Conservation (phyloP, 2,113 vertebrate genomes). For the Hippocampus guttulatus region DNA sequence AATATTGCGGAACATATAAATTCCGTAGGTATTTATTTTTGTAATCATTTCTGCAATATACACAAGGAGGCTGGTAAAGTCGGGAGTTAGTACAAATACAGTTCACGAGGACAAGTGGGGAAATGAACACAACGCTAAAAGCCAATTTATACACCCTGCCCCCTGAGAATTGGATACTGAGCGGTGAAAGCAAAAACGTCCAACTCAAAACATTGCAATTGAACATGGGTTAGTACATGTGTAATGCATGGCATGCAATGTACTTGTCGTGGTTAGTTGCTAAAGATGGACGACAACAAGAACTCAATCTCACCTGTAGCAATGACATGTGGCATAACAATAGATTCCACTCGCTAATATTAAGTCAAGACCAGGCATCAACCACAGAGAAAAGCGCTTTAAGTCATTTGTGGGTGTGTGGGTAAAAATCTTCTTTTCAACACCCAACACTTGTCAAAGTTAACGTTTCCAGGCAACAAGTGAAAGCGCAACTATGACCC, state of each 20-base stretch:
- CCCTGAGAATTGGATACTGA: slow-evolving; percentile 52
- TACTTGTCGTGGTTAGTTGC: slow-evolving; percentile 21
- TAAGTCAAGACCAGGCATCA: background rate
- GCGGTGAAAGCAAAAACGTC: slow-evolving; percentile 35
- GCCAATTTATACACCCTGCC: slow-evolving; percentile 50
- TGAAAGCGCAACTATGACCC: slow-evolving; percentile 24
- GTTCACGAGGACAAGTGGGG: slow-evolving; percentile 44
- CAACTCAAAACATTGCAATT: background rate
- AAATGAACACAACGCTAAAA: slow-evolving; percentile 25
- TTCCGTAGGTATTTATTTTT: slow-evolving; percentile 15
- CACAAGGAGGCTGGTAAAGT: slow-evolving; percentile 43
- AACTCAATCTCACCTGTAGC: background rate
- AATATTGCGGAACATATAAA: slow-evolving; percentile 59
- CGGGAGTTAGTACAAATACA: slow-evolving; percentile 52
- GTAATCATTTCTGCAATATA: slow-evolving; percentile 59
- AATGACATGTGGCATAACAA: slow-evolving; percentile 2
- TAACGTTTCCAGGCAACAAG: slow-evolving; percentile 47
- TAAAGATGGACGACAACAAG: slow-evolving; percentile 38
- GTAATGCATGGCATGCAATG: slow-evolving; percentile 47
- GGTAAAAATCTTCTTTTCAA: slow-evolving; percentile 23
- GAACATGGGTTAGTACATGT: slow-evolving; percentile 25
- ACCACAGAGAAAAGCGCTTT: background rate
- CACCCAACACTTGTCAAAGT: slow-evolving; percentile 44
- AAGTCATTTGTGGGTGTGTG: slow-evolving; percentile 30
- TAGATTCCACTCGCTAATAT: slow-evolving; percentile 6